Evolutionary conservation across 53 echinoderm and acorn worm genomes (phyloP).

Genomic region (Actinopyga echinites): DNA sequence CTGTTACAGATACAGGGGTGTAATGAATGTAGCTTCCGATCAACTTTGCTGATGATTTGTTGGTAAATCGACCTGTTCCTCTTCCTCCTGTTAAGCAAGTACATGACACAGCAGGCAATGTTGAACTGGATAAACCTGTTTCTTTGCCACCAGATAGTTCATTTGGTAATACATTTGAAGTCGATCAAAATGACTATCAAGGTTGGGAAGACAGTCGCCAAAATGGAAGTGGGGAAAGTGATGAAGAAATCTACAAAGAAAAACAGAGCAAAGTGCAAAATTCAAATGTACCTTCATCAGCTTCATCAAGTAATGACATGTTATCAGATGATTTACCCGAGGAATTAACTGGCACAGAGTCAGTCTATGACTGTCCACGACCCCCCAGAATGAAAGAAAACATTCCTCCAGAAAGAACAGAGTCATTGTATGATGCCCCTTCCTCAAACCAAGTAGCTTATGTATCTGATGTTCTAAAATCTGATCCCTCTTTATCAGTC

Average conservation of each 20-base stretch:
- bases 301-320: too few species aligned
- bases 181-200: background rate
- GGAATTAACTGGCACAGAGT: too few species aligned
- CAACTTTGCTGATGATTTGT: background rate
- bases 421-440: slow-evolving; percentile 23
- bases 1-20: too few species aligned
- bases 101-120: background rate
- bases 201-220: background rate
- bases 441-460: slow-evolving; percentile 15
- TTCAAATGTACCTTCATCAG: too few species aligned
- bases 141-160: background rate
- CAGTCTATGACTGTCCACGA: background rate
- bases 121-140: background rate
- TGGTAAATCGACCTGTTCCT: slow-evolving; percentile 23
- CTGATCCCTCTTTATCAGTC: background rate
- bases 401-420: background rate
- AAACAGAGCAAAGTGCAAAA: too few species aligned
- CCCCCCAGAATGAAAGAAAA: background rate
- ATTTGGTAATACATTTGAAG: too few species aligned
- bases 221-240: background rate
- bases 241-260: too few species aligned
- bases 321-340: too few species aligned
- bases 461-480: background rate
- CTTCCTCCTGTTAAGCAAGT: background rate
- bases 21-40: background rate